Evolutionary conservation across 2,113 vertebrate genomes (phyloP).

Genomic region (Hirundichthys speculiger): DNA sequence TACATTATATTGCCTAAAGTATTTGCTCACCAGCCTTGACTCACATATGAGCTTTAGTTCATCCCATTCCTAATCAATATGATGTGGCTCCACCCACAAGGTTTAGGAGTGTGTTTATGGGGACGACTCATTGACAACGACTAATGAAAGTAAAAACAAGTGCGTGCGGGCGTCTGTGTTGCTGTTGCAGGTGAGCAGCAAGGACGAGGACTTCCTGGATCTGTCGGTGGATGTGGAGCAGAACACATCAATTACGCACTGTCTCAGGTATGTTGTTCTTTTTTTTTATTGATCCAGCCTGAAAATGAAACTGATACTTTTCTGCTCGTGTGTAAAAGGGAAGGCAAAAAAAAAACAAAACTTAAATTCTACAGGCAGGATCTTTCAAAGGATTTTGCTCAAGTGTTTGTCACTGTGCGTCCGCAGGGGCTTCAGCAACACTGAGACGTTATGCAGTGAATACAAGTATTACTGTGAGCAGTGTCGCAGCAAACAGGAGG

Average conservation of each 20-base stretch:
- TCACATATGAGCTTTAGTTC: too few species aligned
- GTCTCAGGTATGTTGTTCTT: constrained; percentile 81
- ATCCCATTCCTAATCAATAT: too few species aligned
- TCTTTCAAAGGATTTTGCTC: background rate
- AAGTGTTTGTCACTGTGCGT: constrained; percentile 1
- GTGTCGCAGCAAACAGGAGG: constrained; percentile 94
- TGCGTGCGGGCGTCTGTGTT: background rate
- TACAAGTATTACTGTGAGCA: constrained; percentile 96
- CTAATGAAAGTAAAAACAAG: background rate
- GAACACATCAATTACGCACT: constrained; percentile 95
- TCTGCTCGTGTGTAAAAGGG: too few species aligned
- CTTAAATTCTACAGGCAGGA: too few species aligned
- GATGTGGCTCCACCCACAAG: too few species aligned
- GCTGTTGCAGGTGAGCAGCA: constrained; percentile 88
- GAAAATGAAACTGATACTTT: too few species aligned
- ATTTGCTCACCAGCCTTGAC: too few species aligned
- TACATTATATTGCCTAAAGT: too few species aligned
- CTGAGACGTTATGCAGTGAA: constrained; percentile 93
- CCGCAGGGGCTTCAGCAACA: constrained; percentile 92
- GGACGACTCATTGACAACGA: too few species aligned
- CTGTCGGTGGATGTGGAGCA: constrained; percentile 94
- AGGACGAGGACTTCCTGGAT: constrained; percentile 94
- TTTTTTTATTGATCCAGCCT: background rate
- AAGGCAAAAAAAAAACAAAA: too few species aligned
- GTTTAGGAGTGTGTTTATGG: too few species aligned